These are phyloP conservation scores for Dasypolia templi DNA, from an alignment of 2,888 invertebrate genomes.

Conservation along the genomic window DNA sequence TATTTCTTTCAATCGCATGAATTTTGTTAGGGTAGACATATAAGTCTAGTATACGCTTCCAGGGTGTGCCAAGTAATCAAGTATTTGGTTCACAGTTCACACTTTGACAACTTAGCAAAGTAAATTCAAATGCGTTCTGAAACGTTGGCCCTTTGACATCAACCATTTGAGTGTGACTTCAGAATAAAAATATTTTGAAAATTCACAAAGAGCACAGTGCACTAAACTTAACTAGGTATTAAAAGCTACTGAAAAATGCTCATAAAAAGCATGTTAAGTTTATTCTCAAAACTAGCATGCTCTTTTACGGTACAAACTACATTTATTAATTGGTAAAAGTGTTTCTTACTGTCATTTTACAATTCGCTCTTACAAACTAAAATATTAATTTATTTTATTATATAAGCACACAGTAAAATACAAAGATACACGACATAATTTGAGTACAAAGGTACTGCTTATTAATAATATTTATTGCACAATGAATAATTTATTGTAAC, in stretches of 20 bases:
- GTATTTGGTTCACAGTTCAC: neutral
- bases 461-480: too few species aligned
- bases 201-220: neutral
- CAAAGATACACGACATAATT: too few species aligned
- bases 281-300: neutral
- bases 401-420: too few species aligned
- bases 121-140: neutral
- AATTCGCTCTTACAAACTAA: neutral
- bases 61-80: neutral
- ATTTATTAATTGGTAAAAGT: neutral
- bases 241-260: neutral
- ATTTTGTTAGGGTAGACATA: neutral
- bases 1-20: neutral
- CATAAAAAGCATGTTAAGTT: neutral
- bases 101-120: neutral
- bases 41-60: neutral
- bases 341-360: neutral
- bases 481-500: too few species aligned
- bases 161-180: neutral
- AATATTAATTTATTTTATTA: too few species aligned
- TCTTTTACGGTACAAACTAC: neutral
- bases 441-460: too few species aligned
- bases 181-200: neutral
- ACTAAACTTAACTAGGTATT: neutral
- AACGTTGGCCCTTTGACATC: neutral